Conservation (phyloP, 2,888 invertebrate genomes). For the Mesoligia furuncula region DNA sequence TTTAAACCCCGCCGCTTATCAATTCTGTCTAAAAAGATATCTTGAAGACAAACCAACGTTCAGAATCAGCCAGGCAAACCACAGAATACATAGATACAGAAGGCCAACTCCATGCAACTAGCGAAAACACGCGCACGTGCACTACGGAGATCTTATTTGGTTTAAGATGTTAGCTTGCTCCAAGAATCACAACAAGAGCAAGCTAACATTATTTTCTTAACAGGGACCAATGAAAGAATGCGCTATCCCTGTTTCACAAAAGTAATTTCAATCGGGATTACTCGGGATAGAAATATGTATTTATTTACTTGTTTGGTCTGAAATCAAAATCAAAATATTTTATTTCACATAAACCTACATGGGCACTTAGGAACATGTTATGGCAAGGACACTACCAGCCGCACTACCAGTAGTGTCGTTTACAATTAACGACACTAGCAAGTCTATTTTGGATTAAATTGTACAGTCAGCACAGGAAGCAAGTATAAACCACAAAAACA, state of each 20-base stretch:
- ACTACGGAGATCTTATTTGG: background rate
- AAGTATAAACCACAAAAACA: too few species aligned
- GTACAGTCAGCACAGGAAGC: too few species aligned
- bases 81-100: slow-evolving; percentile 24
- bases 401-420: too few species aligned
- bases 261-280: background rate
- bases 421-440: too few species aligned
- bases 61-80: slow-evolving; percentile 30
- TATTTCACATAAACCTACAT: too few species aligned
- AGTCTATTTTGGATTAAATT: too few species aligned
- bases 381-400: too few species aligned
- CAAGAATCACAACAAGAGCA: background rate
- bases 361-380: too few species aligned
- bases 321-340: too few species aligned
- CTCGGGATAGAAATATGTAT: background rate
- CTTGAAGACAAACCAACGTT: slow-evolving; percentile 46
- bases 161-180: too few species aligned
- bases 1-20: slow-evolving; percentile 44
- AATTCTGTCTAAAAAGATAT: slow-evolving; percentile 48
- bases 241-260: background rate
- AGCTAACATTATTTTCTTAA: too few species aligned
- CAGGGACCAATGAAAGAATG: background rate
- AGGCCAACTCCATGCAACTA: background rate
- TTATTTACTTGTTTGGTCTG: background rate
- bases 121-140: too few species aligned